phyloP scores from a whole-genome alignment of 2,113 vertebrate species.

The Neodon shergylaensis region DNA sequence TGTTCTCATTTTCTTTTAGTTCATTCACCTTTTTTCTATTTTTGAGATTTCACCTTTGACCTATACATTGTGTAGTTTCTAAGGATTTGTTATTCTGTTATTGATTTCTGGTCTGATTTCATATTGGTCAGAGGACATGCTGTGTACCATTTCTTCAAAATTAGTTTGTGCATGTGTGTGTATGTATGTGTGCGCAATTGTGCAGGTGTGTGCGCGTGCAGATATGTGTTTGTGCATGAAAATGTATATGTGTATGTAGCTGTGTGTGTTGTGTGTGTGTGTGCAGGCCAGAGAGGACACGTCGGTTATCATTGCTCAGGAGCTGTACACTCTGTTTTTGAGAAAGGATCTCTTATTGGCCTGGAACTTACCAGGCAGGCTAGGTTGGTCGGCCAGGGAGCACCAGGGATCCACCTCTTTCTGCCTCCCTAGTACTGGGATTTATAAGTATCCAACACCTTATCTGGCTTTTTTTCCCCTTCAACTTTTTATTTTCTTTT shows the following conservation, averaged over 20 bases:
- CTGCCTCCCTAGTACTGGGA: not conserved
- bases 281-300: not conserved
- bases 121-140: not conserved
- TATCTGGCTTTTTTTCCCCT: not conserved
- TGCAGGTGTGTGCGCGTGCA: not conserved
- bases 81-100: constrained; percentile 23
- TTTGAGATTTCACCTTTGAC: constrained; percentile 32
- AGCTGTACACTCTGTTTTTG: not conserved
- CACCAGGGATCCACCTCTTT: not conserved
- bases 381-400: not conserved
- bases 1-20: constrained; percentile 17
- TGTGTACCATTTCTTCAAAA: not conserved
- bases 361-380: not conserved
- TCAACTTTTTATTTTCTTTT: not conserved
- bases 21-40: not conserved
- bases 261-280: not conserved
- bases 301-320: not conserved
- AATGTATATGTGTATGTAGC: not conserved
- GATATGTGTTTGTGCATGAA: not conserved
- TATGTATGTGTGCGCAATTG: not conserved
- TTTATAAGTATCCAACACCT: not conserved
- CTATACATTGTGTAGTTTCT: not conserved
- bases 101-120: constrained; percentile 18
- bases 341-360: not conserved
- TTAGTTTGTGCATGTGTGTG: not conserved